phyloP scores from a whole-genome alignment of 2,888 invertebrate species.

The Leucoma salicis region DNA sequence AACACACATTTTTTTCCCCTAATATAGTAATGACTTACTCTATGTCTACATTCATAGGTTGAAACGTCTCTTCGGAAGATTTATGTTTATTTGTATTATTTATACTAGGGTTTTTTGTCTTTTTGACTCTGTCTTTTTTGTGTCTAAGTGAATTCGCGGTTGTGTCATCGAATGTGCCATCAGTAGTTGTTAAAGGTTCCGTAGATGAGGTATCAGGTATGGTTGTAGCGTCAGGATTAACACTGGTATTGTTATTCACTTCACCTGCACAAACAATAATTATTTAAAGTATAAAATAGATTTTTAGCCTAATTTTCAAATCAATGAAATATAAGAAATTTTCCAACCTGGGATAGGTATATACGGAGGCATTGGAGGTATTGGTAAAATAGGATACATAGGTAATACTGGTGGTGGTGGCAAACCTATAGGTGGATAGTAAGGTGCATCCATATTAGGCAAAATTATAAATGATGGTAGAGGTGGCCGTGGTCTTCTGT shows the following conservation, averaged over 20 bases:
- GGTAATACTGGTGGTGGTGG: slow-evolving; percentile 61
- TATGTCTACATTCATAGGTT: neutral
- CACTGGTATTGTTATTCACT: no score
- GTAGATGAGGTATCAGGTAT: neutral
- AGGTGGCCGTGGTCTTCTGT: slow-evolving; percentile 60
- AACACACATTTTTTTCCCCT: neutral
- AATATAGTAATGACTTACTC: neutral
- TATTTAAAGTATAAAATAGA: no score
- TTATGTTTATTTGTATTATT: neutral
- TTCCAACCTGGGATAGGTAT: slow-evolving; percentile 41
- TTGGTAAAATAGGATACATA: slow-evolving; percentile 70
- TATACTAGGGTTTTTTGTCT: neutral
- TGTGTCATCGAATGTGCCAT: neutral
- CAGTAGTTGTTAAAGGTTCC: neutral
- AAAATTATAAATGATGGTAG: slow-evolving; percentile 72
- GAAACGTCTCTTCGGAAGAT: neutral
- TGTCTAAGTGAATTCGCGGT: neutral
- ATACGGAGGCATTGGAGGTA: slow-evolving; percentile 56
- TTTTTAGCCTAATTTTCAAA: neutral
- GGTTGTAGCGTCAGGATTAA: neutral
- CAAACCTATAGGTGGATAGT: slow-evolving; percentile 65
- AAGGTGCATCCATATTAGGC: slow-evolving; percentile 65
- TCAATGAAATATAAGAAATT: slow-evolving; percentile 3
- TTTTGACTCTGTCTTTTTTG: neutral
- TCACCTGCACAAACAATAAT: no score